Percentiles rank a stretch among this genome's conserved stretches.
These are phyloP conservation scores for Stegana nigrithorax DNA, from an alignment of 2,888 invertebrate genomes.

Conservation along the genomic window DNA sequence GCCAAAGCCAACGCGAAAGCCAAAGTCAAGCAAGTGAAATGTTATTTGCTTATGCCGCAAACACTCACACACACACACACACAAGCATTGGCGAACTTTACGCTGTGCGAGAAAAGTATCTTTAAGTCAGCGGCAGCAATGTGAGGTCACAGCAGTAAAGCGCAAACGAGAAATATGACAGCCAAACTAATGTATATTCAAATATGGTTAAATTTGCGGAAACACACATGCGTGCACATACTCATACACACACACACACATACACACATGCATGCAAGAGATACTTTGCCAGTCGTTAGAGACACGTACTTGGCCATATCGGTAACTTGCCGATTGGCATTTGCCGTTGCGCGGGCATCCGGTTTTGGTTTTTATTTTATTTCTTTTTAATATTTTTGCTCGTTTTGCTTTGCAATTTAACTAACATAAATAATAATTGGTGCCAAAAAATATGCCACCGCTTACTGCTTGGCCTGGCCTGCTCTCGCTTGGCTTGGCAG, in stretches of 20 bases:
- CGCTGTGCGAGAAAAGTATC: conserved; percentile 2
- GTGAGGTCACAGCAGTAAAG: no score
- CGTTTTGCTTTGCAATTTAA: conserved; percentile 12
- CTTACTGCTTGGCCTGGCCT: neutral
- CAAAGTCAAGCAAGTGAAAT: no score
- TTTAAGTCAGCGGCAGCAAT: neutral
- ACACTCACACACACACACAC: neutral
- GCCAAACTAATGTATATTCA: conserved; percentile 37
- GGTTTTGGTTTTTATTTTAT: no score
- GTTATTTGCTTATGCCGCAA: no score
- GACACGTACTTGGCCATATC: conserved; percentile 1
- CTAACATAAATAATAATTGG: conserved; percentile 17
- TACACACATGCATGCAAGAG: no score
- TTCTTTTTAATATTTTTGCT: no score
- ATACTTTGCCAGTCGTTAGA: neutral
- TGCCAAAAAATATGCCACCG: conserved; percentile 2
- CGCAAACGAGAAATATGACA: no score
- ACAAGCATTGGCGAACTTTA: neutral
- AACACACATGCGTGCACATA: neutral
- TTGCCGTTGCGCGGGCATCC: no score
- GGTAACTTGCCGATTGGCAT: no score
- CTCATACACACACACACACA: conserved; percentile 2
- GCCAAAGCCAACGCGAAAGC: no score
- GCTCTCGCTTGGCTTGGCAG: neutral
- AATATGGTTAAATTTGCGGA: conserved; percentile 33